Percentiles rank a stretch among this genome's conserved stretches.
These are phyloP conservation scores for Capromys pilorides DNA, from an alignment of 2,797 vertebrate species.

Conservation along the genomic window DNA sequence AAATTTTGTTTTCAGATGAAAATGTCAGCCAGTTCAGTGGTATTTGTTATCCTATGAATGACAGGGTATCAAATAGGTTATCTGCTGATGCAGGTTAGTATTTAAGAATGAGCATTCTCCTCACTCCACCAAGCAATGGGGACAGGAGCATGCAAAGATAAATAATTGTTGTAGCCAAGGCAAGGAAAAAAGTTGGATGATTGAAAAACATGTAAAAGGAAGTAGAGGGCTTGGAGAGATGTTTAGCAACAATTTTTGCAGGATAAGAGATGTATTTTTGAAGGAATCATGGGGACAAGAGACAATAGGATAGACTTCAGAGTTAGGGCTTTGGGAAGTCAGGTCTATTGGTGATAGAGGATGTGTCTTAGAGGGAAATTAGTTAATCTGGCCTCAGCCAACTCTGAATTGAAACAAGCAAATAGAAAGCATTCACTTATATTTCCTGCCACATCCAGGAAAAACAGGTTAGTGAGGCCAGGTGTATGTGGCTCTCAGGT, in stretches of 20 bases:
- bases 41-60: not conserved
- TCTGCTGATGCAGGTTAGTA: too few relatives aligned
- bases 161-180: not conserved
- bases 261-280: not conserved
- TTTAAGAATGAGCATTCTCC: not conserved
- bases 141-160: not conserved
- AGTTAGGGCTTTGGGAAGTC: not conserved
- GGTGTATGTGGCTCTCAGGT: accelerated
- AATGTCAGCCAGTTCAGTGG: not conserved
- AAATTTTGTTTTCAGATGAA: not conserved
- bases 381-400: too few relatives aligned
- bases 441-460: not conserved
- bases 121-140: not conserved
- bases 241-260: not conserved
- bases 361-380: not conserved
- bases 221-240: not conserved
- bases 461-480: not conserved
- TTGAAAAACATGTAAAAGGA: not conserved
- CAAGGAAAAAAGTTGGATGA: not conserved
- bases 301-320: not conserved
- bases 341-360: not conserved
- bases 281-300: too few relatives aligned
- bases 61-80: too few relatives aligned
- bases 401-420: not conserved
- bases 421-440: accelerated